These are phyloP conservation scores for Mythimna pallens DNA, from an alignment of 2,888 invertebrate species.

Conservation along the genomic window DNA sequence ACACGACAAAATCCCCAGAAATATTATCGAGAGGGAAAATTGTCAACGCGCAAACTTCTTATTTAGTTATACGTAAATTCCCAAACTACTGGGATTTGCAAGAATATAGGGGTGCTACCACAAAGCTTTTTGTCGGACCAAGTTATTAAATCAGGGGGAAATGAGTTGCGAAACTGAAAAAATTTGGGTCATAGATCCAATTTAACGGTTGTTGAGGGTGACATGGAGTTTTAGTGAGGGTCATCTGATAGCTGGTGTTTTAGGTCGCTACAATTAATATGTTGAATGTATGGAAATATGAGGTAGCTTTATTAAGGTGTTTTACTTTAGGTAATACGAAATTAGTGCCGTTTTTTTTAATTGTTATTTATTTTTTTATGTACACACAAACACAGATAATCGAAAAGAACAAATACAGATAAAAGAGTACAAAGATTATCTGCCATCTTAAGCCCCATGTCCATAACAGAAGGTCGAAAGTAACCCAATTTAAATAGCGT, in stretches of 20 bases:
- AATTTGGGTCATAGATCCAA: conserved; percentile 73
- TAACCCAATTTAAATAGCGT: too few relatives aligned
- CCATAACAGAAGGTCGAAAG: too few relatives aligned
- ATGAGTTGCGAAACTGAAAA: conserved; percentile 75
- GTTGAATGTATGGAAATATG: conserved; percentile 31
- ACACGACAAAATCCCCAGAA: conserved; percentile 35
- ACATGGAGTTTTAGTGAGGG: conserved; percentile 49
- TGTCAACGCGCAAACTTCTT: conserved; percentile 59
- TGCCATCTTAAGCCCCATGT: too few relatives aligned
- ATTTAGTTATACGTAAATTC: conserved; percentile 63
- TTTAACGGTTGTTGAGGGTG: conserved; percentile 64
- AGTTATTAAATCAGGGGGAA: conserved; percentile 77
- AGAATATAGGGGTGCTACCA: conserved; percentile 72
- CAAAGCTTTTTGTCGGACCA: conserved; percentile 77
- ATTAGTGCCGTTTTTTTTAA: neutral
- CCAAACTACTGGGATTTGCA: conserved; percentile 66
- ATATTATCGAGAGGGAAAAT: conserved; percentile 57
- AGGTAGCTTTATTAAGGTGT: conserved; percentile 6
- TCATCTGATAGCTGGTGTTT: conserved; percentile 53
- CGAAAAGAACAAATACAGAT: too few relatives aligned
- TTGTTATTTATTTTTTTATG: too few relatives aligned
- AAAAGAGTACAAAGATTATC: too few relatives aligned
- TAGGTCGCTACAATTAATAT: conserved; percentile 53
- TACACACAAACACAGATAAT: too few relatives aligned
- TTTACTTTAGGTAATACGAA: neutral